Conservation (phyloP, 2,797 vertebrate genomes). For the Ceyx erithaca region DNA sequence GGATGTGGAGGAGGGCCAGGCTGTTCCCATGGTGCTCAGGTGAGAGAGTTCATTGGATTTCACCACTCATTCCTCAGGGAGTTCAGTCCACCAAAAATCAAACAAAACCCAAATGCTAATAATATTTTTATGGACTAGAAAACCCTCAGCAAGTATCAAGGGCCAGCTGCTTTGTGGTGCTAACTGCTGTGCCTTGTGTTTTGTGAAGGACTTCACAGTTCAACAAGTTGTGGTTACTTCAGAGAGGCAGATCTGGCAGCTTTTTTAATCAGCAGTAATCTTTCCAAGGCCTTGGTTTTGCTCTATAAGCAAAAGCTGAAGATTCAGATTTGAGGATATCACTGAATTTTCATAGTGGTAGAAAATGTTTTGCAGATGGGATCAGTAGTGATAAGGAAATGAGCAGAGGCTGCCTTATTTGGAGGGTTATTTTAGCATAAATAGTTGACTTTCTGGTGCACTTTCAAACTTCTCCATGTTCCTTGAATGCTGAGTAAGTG, state of each 20-base stretch:
- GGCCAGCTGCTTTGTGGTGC: background rate
- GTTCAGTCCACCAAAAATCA: background rate
- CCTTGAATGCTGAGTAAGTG: background rate
- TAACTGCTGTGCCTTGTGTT: background rate
- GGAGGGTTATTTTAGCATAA: background rate
- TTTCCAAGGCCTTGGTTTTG: background rate
- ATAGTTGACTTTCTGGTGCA: background rate
- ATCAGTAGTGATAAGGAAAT: background rate
- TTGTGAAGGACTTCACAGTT: background rate
- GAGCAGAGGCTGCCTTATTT: background rate
- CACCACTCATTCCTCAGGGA: background rate
- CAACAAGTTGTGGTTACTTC: slow-evolving; percentile 10
- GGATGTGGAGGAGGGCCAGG: background rate
- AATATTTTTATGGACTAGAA: background rate
- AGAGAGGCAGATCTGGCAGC: background rate
- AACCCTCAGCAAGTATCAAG: background rate
- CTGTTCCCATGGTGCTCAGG: background rate
- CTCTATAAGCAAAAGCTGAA: background rate
- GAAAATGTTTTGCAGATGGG: background rate
- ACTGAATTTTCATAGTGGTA: background rate
- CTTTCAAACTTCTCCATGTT: background rate
- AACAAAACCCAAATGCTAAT: slow-evolving; percentile 4
- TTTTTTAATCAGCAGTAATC: background rate
- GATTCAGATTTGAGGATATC: background rate
- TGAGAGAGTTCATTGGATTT: background rate